These are phyloP conservation scores for Corapipo altera DNA, from an alignment of 2,113 vertebrate species.

Conservation along the genomic window DNA sequence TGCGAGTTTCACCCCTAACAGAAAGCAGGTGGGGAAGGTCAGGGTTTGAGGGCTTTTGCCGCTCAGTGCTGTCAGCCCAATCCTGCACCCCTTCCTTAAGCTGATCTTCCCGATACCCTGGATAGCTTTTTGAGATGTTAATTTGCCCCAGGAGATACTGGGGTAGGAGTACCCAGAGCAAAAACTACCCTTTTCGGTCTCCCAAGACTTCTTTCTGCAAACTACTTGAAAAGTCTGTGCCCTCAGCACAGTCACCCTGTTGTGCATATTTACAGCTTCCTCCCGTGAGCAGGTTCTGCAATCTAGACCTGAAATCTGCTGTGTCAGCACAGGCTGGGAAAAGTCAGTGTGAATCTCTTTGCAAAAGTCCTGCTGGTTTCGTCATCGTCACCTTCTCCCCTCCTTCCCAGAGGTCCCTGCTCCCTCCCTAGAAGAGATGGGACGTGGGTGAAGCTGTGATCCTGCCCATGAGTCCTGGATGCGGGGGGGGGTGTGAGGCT, in stretches of 20 bases:
- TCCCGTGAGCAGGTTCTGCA: background rate
- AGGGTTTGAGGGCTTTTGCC: background rate
- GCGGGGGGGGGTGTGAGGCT: background rate
- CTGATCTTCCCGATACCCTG: background rate
- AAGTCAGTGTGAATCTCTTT: background rate
- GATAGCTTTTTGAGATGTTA: background rate
- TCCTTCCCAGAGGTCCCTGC: background rate
- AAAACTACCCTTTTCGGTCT: background rate
- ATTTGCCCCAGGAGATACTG: background rate
- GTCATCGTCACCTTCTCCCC: background rate
- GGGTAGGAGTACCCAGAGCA: background rate
- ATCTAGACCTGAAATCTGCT: background rate
- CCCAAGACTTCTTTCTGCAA: background rate
- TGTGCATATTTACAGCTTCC: background rate
- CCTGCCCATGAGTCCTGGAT: fast-evolving
- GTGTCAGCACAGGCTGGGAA: background rate
- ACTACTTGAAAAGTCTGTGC: background rate
- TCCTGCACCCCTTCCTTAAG: fast-evolving
- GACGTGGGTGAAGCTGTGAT: background rate
- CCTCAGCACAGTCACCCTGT: background rate
- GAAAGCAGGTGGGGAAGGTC: background rate
- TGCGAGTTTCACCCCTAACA: background rate
- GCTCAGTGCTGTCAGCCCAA: background rate
- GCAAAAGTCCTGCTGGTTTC: background rate
- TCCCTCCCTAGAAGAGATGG: background rate